Evolutionary conservation across 1,140 invertebrate species (phyloP), one percentile per base, ranked within the genome.

Genomic region (Plutomurus gul): DNA sequence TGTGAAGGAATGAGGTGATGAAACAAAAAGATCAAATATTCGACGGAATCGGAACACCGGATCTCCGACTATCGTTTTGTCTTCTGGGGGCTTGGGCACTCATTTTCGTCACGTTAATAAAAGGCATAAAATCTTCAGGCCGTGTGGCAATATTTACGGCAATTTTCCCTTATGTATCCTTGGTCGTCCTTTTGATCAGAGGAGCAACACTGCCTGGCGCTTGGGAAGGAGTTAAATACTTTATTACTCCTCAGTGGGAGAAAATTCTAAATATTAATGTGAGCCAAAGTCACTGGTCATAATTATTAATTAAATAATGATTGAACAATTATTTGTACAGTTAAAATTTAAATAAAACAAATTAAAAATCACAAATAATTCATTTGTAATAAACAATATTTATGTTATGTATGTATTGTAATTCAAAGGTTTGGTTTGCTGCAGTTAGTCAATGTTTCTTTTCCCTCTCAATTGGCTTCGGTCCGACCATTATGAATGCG

Each of bases 131-230:
- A 82, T 91, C 91, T 0, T 92, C 92, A 0, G 93, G 93, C 51
- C 93, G 93, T 86, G 92, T 79, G 7, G 77, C 81, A 7, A 76
- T 76, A 46, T 82, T 82, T 47, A 89, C 95, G 0, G 94, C 94
- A 0, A 85, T 95, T 1, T 96, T 96, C 85, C 94, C 95, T 1
- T 96, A 96, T 84, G 88, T 95, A 0, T 90, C 96, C 18, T 89
- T 96, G 83, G 87, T 94, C 2, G 90, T 91, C 1, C 85, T 96
- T 0, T 87, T 96, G 1, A 89, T 93, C 11, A 89, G 92, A 79
- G 93, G 92, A 1, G 87, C 90, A 0, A 94, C 93, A 1, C 86
- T 96, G 72, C 89, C 92, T 7, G 94, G 94, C 0, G 92, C 94
- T 0, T 85, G 85, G 0, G 87, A 92, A 49, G 95, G 95, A 10